phyloP scores from a whole-genome alignment of 2,113 vertebrate species.

The Siphamia tubifer region DNA sequence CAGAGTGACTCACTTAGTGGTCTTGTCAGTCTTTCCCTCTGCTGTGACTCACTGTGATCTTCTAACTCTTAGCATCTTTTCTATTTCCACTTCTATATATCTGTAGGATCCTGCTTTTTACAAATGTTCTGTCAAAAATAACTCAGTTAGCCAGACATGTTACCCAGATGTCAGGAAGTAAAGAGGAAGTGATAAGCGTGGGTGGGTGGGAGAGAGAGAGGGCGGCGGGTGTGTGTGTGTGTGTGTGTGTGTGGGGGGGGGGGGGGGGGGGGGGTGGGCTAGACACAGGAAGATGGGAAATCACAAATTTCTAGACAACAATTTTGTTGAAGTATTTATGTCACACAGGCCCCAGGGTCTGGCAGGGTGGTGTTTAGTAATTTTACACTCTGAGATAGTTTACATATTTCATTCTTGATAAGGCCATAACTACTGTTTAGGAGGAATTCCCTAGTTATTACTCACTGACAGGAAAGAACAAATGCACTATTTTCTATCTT shows the following conservation, averaged over 20 bases:
- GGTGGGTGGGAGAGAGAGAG: too few species aligned
- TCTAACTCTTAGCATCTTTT: conserved; percentile 18
- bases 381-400: conserved; percentile 53
- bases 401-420: conserved; percentile 68
- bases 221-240: too few species aligned
- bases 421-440: conserved; percentile 38
- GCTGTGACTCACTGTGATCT: conserved; percentile 29
- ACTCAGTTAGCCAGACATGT: conserved; percentile 24
- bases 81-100: conserved; percentile 3
- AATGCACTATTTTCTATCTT: background rate
- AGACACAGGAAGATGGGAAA: conserved; percentile 60
- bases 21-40: background rate
- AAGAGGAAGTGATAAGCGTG: conserved; percentile 59
- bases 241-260: too few species aligned
- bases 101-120: background rate
- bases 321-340: conserved; percentile 60
- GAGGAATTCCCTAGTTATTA: conserved; percentile 51
- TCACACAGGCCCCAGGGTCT: conserved; percentile 25
- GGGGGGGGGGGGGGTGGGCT: conserved; percentile 19
- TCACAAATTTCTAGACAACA: conserved; percentile 34
- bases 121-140: conserved; percentile 15
- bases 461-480: conserved; percentile 38
- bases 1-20: conserved; percentile 23
- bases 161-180: conserved; percentile 39
- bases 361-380: conserved; percentile 49